Evolutionary conservation across 2,888 invertebrate genomes (phyloP).

Genomic region (Acleris laterana): DNA sequence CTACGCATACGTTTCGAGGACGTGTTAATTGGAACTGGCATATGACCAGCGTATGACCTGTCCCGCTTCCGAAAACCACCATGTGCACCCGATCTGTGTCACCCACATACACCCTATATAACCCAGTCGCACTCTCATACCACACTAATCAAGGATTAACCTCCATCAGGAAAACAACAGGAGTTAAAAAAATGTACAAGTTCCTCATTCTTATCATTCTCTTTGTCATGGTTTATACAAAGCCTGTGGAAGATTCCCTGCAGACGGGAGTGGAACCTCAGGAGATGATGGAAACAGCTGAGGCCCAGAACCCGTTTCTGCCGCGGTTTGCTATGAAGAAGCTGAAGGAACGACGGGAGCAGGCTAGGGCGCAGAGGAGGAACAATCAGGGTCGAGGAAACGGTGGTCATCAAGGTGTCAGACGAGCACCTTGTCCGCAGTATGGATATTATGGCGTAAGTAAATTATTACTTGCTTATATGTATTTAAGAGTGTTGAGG

Average conservation of each 20-base stretch:
- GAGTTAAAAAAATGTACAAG: constrained; percentile 48
- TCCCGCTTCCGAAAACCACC: constrained; percentile 79
- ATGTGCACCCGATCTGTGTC: constrained; percentile 77
- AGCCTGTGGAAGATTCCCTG: constrained; percentile 50
- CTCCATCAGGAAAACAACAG: constrained; percentile 36
- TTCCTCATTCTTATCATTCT: constrained; percentile 48
- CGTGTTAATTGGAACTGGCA: constrained; percentile 75
- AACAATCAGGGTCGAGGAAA: constrained; percentile 49
- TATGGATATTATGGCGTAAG: constrained; percentile 50
- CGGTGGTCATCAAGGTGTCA: constrained; percentile 24
- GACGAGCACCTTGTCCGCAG: constrained; percentile 45
- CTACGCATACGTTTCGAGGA: constrained; percentile 43
- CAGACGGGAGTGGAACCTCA: constrained; percentile 40
- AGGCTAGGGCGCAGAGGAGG: constrained; percentile 61
- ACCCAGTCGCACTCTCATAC: constrained; percentile 46
- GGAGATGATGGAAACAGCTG: constrained; percentile 74
- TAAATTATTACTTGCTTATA: constrained; percentile 24
- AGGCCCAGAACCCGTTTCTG: constrained; percentile 70
- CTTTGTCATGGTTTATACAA: constrained; percentile 48
- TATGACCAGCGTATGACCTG: constrained; percentile 74
- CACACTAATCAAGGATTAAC: constrained; percentile 63
- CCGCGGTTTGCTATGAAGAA: constrained; percentile 75
- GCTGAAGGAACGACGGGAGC: constrained; percentile 65
- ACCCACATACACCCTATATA: constrained; percentile 67
- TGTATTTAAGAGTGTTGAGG: too few species aligned